Percentiles rank a stretch among this genome's conserved stretches.
These are phyloP conservation scores for Zoanthus gigantus DNA, from an alignment of 92 coral and sea anemone species.

Conservation along the genomic window DNA sequence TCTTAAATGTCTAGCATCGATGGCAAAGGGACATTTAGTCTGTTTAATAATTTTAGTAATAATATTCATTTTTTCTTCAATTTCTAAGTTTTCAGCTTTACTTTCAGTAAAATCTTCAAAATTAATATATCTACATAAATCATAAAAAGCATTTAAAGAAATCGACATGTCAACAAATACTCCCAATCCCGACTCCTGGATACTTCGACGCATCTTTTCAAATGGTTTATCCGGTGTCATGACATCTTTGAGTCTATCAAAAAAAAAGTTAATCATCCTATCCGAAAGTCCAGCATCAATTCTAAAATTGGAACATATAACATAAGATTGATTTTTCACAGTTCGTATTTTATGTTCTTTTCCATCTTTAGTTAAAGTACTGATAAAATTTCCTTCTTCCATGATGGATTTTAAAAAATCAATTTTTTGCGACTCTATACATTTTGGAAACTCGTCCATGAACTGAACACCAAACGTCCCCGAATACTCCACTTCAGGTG, in stretches of 20 bases:
- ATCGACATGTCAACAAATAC: not conserved
- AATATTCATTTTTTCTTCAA: not conserved
- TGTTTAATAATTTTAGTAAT: not conserved
- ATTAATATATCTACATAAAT: not conserved
- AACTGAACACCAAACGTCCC: slow-evolving; percentile 6
- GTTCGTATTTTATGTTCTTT: not conserved
- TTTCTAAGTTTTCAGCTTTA: not conserved
- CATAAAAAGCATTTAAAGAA: not conserved
- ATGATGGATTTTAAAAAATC: not conserved
- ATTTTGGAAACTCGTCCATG: slow-evolving; percentile 5
- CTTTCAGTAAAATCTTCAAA: not conserved
- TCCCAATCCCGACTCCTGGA: not conserved
- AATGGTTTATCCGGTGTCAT: not conserved
- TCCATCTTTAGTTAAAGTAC: not conserved
- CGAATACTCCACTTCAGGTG: not conserved
- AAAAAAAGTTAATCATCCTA: not conserved
- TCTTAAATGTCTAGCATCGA: not conserved
- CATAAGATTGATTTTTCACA: not conserved
- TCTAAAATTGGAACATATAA: not conserved
- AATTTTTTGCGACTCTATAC: not conserved
- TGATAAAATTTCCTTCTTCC: slow-evolving; percentile 17
- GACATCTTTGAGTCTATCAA: not conserved
- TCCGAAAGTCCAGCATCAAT: not conserved
- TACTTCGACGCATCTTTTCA: not conserved
- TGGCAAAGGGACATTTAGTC: not conserved